Evolutionary conservation across 2,888 invertebrate species (phyloP), one percentile per base, ranked within the genome.

Genomic region (Andrena trimmerana): DNA sequence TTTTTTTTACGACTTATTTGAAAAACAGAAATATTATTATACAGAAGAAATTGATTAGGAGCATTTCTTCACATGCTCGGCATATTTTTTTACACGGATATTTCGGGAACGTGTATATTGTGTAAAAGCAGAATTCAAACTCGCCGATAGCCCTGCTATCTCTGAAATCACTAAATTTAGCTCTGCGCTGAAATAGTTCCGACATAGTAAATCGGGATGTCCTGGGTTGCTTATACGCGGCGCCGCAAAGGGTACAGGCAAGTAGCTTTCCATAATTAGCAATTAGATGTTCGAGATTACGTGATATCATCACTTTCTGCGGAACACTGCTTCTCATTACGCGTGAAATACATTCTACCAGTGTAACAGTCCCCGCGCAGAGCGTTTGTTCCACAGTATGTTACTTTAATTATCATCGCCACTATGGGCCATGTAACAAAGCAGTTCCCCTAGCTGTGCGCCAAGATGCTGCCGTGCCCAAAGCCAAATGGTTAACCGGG

Each of bases 261-360:
- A 67, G 66, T 63, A 67, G 66, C 65, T 60, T 62, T 42, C 71
- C 78, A 57, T 71, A 80, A 77, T 80, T 80, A 80, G 79, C 79
- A 52, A 77, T 78, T 77, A 66, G 29, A 50, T 50, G 36, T 42
- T 57, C 20, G 42, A 13, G 20, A 27, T 31, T 62, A 33, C 63
- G 31, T 27, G 29, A 36, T 73, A 50, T 27, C 57, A 27, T 33
- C 71, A 31, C 31, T 77, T 65, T 50, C 63, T 24, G 13, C 27
- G 29, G 54, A 4, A 20, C 10, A 8, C 1, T 74, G n/a, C 4
- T 57, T 52, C 60, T 42, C 42, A 59, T 63, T 54, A 63, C 20
- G 20, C 42, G 36, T 20, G 13, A 75, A 50, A 24, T 68, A 33
- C 50, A n/a, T 69, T 75, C 54, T 4, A 33, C 10, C 36, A n/a